Conservation (phyloP, 2,113 vertebrate species). For the Arenaria interpres region DNA sequence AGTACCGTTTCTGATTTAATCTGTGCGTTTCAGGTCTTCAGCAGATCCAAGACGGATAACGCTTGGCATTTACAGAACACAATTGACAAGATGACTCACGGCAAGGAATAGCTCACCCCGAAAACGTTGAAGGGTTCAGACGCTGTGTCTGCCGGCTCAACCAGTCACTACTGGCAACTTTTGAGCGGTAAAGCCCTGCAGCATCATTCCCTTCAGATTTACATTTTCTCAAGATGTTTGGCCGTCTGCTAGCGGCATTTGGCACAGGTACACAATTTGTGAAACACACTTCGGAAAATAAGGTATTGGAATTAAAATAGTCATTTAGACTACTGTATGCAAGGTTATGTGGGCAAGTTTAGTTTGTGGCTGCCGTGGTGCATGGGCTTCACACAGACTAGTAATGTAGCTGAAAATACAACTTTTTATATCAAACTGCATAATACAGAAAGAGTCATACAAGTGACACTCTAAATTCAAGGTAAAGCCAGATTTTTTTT, state of each 20-base stretch:
- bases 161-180: neutral
- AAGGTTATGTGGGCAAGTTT: neutral
- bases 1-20: neutral
- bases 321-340: neutral
- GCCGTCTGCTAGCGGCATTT: neutral
- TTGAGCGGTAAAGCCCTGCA: neutral
- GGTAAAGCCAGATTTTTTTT: neutral
- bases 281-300: neutral
- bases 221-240: neutral
- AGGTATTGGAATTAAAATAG: neutral
- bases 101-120: neutral
- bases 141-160: neutral
- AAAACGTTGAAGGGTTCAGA: neutral
- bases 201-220: neutral
- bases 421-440: neutral
- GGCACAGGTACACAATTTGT: neutral
- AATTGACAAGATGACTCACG: conserved; percentile 35
- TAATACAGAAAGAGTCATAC: neutral
- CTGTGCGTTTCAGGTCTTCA: neutral
- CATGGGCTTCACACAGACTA: neutral
- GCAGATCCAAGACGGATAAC: neutral
- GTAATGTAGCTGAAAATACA: neutral
- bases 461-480: neutral
- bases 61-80: conserved; percentile 22
- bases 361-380: neutral